Base-by-base conservation (phyloP, 2,888 invertebrate genomes). In the Morpho achilles region DNA sequence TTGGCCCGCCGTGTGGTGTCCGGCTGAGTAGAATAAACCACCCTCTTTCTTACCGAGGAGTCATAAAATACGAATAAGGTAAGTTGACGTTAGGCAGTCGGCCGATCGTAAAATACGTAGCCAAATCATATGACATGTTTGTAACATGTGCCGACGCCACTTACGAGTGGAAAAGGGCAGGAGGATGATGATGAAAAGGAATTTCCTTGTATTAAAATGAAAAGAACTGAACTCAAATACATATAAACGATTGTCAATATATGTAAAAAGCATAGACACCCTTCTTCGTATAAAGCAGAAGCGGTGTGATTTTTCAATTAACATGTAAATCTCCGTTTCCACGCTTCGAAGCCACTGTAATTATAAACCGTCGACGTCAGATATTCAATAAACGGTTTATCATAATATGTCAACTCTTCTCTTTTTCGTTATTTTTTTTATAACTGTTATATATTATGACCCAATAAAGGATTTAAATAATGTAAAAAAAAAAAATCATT, bases 231-330 rank as follows among this genome's bases (percentile, higher is more conserved):
- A 32, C 0, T 32, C 32, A 32, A 32, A 32, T 32, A 32, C 3
- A 5, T 32, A 32, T 5, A 32, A 5, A 5, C 43, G 40, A 39
- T 10, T n/a, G 40, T 16, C 47, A 7, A 22, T 10, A 9, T 7
- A 16, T 9, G 4, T n/a, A 47, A 41, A 41, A 47, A 47, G 3
- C 22, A 40, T 47, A 16, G 53, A 7, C 46, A 41, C 46, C 42
- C 47, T 47, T 53, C 32, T 32, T 48, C 47, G 48, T 54, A 54
- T 54, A 41, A 48, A 54, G 54, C 48, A 54, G 48, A 48, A 47
- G 54, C 47, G 53, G 53, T 54, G 54, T 54, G 54, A 54, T 54
- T 54, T 54, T 54, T 54, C 54, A 54, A 54, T 54, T 54, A 54
- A 54, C 48, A 54, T 54, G 54, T 48, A 54, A 54, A 54, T 54